Evolutionary conservation across 2,797 vertebrate species (phyloP), one percentile per base, ranked within the genome.

Genomic region (Tauraco hartlaubi): DNA sequence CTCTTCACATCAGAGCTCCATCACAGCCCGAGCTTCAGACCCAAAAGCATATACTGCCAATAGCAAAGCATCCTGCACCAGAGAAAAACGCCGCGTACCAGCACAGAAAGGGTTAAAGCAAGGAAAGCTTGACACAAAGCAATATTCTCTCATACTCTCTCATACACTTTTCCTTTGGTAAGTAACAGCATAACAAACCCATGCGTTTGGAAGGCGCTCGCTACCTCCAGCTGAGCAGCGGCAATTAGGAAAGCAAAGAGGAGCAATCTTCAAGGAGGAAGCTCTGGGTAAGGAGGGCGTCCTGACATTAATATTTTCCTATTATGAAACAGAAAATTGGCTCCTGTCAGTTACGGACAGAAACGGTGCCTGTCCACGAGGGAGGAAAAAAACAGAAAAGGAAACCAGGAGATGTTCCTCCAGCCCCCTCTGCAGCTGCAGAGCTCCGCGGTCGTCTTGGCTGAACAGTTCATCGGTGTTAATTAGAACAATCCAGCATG

Each of bases 211-310:
- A 96, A 95, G 93, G 91, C 3, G 14, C 13, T 3, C 3, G 2
- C 77, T 71, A 91, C 94, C 94, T 96, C 93, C 93, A 97, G 88
- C 97, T 94, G 95, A 97, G 96, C 85, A 76, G 77, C 5, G 14
- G 91, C 96, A 97, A 97, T 97, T 95, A 96, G 88, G 88, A 85
- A 90, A 91, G 95, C 91, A 81, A 95, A 95, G 93, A 94, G 76
- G 54, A 95, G 58, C 86, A 93, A 87, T 83, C 92, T 94, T 95
- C 95, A 97, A 96, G 95, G 95, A 97, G 95, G 96, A 95, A 96
- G 79, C 92, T 88, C 11, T 46, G 90, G 90, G 90, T 95, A 94
- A 85, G 68, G 91, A 97, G 95, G 88, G 90, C 85, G 5, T 77
- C 90, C 91, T 97, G 95, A 97, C 96, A 85, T 85, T 54, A 66